A percentile compares a stretch with the other conserved stretches of the same genome.
Conservation (phyloP, 2,113 vertebrate species). For the Menura novaehollandiae region DNA sequence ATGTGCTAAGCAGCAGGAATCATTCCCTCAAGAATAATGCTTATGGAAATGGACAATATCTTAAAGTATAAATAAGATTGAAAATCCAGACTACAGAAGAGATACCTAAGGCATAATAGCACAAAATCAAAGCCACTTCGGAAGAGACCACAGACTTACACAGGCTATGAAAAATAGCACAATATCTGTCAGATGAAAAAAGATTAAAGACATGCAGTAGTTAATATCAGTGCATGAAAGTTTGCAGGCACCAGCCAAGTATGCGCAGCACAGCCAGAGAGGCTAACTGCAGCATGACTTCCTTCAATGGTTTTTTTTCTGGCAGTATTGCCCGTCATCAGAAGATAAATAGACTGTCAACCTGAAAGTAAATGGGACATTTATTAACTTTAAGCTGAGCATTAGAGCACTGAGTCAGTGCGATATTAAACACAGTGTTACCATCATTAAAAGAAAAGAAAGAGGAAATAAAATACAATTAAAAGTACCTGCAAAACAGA, state of each 20-base stretch:
- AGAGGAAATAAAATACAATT: background rate
- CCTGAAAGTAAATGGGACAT: slow-evolving; percentile 42
- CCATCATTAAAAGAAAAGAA: background rate
- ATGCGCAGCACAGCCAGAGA: background rate
- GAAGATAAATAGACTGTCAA: slow-evolving; percentile 51
- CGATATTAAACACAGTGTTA: background rate
- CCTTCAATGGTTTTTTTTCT: background rate
- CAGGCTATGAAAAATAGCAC: background rate
- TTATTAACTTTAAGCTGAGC: slow-evolving; percentile 38
- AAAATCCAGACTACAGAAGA: slow-evolving; percentile 1
- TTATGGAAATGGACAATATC: background rate
- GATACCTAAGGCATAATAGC: background rate
- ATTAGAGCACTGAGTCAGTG: background rate
- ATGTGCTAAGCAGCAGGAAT: background rate
- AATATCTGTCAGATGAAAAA: background rate
- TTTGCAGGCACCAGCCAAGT: background rate
- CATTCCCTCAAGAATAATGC: background rate
- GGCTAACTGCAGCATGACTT: background rate
- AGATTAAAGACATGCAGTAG: background rate
- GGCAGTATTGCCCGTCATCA: background rate
- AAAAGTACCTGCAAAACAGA: background rate
- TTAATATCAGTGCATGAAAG: slow-evolving; percentile 3
- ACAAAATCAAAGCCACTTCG: background rate
- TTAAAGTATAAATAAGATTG: background rate
- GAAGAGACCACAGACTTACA: background rate